Evolutionary conservation across 2,888 invertebrate genomes (phyloP), one percentile per base, ranked within the genome.

Genomic region (Aricia artaxerxes): DNA sequence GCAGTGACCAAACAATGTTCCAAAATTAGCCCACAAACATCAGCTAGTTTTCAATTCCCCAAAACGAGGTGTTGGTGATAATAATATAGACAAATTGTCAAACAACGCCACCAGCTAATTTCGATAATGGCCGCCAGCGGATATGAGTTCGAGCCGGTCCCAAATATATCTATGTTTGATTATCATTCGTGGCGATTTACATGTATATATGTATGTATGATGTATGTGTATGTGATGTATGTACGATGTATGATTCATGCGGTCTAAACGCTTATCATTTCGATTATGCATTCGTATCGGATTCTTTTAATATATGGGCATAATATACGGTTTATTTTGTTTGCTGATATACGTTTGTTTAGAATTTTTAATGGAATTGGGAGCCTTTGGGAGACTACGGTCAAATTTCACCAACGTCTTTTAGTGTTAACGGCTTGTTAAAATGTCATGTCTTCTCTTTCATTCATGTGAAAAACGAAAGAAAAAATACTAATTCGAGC

Each of bases 111-210:
- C 53, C 73, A 44, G 73, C 35, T 76, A 76, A 76, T 76, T 35
- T 31, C 1, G 76, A 35, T 76, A 76, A 76, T 76, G 76, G 76
- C 35, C 35, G 57, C 31, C 76, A 53, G 76, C 76, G 76, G 76
- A 76, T 76, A 76, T 76, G 75, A 75, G 53, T 16, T 53, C 53
- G 44, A 16, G 49, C 49, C 49, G 49, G 24, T 49, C 49, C 49
- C 75, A 75, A 75, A 75, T 75, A 75, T 75, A 75, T 75, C 75
- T n/a, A 49, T 44, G 53, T 53, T 75, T 49, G 49, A 49, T 49
- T 49, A 24, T 75, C 44, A 31, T 75, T 24, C 49, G 75, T 69
- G 35, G 69, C 9, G 49, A 69, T 69, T 69, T 69, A 69, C 69
- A 69, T 69, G 35, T 69, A 69, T 69, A 35, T 38, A 13, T 64